Base-by-base conservation (phyloP, 2,888 invertebrate species). In the Bellardia pandia region DNA sequence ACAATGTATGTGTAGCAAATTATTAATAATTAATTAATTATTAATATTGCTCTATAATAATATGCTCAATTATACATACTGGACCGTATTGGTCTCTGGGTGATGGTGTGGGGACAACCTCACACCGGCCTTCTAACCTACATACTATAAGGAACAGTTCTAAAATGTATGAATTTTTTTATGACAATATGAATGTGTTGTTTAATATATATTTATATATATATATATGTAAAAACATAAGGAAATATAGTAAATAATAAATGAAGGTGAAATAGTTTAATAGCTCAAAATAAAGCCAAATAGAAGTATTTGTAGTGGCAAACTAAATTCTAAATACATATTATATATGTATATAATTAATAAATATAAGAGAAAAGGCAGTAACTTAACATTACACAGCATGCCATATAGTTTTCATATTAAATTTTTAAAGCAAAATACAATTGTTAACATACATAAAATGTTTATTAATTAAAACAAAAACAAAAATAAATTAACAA, bases 61-160 rank as follows among this genome's bases (percentile, higher is more conserved):
- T 33, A 30, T 56, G 9, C 58, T 13, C 56, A 42, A 42, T 53
- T 64, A 71, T 56, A 3, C 23, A 45, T n/a, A n/a, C n/a, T n/a
- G n/a, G n/a, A n/a, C n/a, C n/a, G n/a, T n/a, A n/a, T n/a, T n/a
- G n/a, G n/a, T n/a, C n/a, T n/a, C n/a, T n/a, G n/a, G n/a, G n/a
- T n/a, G n/a, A n/a, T n/a, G n/a, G n/a, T n/a, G n/a, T n/a, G n/a
- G n/a, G n/a, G n/a, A n/a, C n/a, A n/a, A n/a, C n/a, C n/a, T n/a
- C n/a, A n/a, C n/a, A n/a, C n/a, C n/a, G n/a, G n/a, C n/a, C n/a
- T n/a, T n/a, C n/a, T n/a, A n/a, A n/a, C n/a, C n/a, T n/a, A n/a
- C n/a, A n/a, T 72, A 62, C 23, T 23, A 23, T 75, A 62, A 64
- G 58, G 56, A 79, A 71, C 71, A 69, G 56, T 72, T 71, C 40